These are phyloP conservation scores for Leucoraja ocellata DNA, from an alignment of 2,797 vertebrate genomes.

Conservation along the genomic window DNA sequence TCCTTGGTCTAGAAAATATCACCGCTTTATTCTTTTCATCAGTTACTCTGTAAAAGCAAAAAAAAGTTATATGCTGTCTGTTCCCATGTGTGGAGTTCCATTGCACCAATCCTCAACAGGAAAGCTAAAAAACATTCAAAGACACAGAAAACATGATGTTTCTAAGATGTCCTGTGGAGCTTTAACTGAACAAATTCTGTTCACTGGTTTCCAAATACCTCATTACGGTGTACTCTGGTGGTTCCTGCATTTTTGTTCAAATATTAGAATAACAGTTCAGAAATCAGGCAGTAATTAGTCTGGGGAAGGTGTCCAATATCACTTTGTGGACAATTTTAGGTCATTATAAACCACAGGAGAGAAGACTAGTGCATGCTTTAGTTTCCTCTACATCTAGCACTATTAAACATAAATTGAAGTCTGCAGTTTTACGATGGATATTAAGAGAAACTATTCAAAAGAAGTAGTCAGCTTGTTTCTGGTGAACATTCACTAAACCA, in stretches of 20 bases:
- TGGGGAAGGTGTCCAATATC: not conserved
- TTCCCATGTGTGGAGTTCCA: not conserved
- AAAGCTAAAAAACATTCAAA: not conserved
- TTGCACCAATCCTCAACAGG: not conserved
- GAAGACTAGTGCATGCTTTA: not conserved
- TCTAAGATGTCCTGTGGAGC: not conserved
- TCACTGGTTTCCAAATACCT: not conserved
- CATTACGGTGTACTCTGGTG: not conserved
- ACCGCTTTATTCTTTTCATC: slow-evolving; percentile 67
- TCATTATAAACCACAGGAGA: not conserved
- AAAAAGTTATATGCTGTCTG: not conserved
- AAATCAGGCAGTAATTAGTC: not conserved
- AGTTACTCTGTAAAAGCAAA: slow-evolving; percentile 22
- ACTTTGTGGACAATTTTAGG: not conserved
- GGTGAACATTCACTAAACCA: not conserved
- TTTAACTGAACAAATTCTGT: not conserved
- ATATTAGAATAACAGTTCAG: not conserved
- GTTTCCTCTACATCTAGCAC: not conserved
- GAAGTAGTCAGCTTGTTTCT: not conserved
- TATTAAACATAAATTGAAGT: not conserved
- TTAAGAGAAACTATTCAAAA: not conserved
- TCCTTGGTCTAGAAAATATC: slow-evolving; percentile 79
- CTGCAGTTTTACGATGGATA: not conserved
- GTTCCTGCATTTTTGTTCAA: not conserved
- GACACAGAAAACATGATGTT: not conserved